Base-by-base conservation (phyloP, 2,113 vertebrate species). In the Mormyrus iriodes region DNA sequence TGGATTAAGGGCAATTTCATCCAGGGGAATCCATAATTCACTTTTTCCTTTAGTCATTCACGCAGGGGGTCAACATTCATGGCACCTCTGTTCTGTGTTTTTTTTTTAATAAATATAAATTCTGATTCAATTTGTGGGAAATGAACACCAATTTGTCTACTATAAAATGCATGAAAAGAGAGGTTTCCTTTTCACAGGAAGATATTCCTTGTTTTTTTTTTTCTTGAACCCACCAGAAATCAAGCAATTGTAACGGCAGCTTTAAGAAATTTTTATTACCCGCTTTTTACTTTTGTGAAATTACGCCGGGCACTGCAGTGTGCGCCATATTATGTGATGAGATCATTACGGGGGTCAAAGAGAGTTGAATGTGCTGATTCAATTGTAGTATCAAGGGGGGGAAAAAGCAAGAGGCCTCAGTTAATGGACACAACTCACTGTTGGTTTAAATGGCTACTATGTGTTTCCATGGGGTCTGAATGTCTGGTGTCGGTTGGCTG, bases 71-170 rank as follows among this genome's bases (percentile, higher is more conserved):
- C 82, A 73, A 48, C 52, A 69, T 42, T 76, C 91, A 91, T 87
- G 90, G 52, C 90, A 88, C 90, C 89, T 87, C 87, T 42, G 91
- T n/a, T n/a, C 89, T 91, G 49, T 73, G 49, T 55, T 21, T 4
- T 42, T 51, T 85, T 52, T 86, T 91, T 65, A 48, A 49, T 27
- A 52, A 90, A 90, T 73, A 90, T 90, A 90, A 92, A 91, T 93
- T 91, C 91, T 93, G 94, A 94, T 95, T 94, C 92, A 92, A 93
- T 88, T 31, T 52, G 92, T 90, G 35, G 73, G 42, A 88, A 31
- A 90, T 44, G 92, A 93, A 92, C 91, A 94, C 92, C 91, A 92
- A 90, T 90, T 90, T 90, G 87, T 84, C 85, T 87, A 91, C 91
- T 92, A 91, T 87, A 87, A 90, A 89, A 88, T 91, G 90, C 13